Evolutionary conservation across 2,797 vertebrate species (phyloP).

Genomic region (Otus scops): DNA sequence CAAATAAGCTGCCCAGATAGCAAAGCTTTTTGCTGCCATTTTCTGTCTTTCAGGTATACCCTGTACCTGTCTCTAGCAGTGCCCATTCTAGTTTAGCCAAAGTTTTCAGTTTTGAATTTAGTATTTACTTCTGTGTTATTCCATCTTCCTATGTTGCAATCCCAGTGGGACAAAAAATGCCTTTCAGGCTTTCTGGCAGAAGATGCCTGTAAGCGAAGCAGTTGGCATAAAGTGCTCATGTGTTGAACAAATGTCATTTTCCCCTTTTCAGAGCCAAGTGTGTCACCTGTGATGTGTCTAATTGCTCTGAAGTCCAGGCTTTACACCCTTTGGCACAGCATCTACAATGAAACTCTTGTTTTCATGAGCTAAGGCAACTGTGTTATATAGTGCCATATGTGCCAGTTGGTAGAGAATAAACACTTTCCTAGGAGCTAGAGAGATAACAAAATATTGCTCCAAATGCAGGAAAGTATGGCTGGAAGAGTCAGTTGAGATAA

Average conservation of each 20-base stretch:
- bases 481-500: background rate
- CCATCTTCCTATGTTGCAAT: background rate
- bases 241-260: background rate
- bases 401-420: background rate
- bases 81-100: background rate
- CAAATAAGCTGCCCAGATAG: background rate
- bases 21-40: background rate
- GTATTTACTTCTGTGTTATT: background rate
- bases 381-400: background rate
- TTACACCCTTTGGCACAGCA: background rate
- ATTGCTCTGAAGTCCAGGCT: background rate
- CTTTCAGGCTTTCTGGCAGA: background rate
- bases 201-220: background rate
- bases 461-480: background rate
- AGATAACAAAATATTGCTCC: background rate
- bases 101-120: background rate
- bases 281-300: slow-evolving; percentile 3
- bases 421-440: background rate
- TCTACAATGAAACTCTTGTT: background rate
- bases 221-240: background rate
- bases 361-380: background rate
- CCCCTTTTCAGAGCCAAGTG: background rate
- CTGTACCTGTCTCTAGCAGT: background rate
- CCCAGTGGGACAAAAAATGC: background rate
- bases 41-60: background rate